Conservation (phyloP, 2,888 invertebrate species). For the Seira ritae region DNA sequence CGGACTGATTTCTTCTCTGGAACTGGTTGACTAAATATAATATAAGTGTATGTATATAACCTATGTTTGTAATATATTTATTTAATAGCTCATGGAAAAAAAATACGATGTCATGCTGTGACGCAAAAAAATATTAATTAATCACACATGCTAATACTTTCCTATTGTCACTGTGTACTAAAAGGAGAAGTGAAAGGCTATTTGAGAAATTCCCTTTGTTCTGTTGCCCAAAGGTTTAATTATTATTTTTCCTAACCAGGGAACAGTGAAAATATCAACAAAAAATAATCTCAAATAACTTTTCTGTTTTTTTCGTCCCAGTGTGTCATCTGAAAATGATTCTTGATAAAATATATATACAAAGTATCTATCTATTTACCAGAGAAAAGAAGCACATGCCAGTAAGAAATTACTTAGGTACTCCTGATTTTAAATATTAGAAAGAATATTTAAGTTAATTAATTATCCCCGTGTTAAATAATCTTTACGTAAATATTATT, state of each 20-base stretch:
- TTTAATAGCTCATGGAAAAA: slow-evolving; percentile 48
- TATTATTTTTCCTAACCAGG: not conserved
- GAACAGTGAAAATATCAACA: slow-evolving; percentile 6
- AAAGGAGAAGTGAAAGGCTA: slow-evolving; percentile 27
- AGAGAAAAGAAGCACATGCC: slow-evolving; percentile 60
- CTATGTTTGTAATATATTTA: slow-evolving; percentile 61
- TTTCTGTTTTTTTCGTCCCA: slow-evolving; percentile 25
- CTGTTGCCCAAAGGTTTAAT: too few species aligned
- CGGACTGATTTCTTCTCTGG: slow-evolving; percentile 66
- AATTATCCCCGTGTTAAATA: slow-evolving; percentile 61
- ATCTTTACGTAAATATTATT: slow-evolving; percentile 50
- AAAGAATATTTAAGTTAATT: slow-evolving; percentile 47
- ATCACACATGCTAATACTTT: slow-evolving; percentile 4
- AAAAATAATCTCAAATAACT: slow-evolving; percentile 37
- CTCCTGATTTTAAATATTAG: slow-evolving; percentile 51
- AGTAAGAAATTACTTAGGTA: slow-evolving; percentile 65
- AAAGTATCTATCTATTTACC: slow-evolving; percentile 52
- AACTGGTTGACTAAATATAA: slow-evolving; percentile 62
- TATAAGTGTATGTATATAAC: not conserved
- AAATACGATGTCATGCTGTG: slow-evolving; percentile 26
- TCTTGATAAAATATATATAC: slow-evolving; percentile 12
- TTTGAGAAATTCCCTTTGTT: slow-evolving; percentile 34
- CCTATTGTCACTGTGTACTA: slow-evolving; percentile 38
- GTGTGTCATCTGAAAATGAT: slow-evolving; percentile 41
- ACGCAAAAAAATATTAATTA: slow-evolving; percentile 17